phyloP scores from a whole-genome alignment of 2,888 invertebrate species.

The Lochmaea capreae region DNA sequence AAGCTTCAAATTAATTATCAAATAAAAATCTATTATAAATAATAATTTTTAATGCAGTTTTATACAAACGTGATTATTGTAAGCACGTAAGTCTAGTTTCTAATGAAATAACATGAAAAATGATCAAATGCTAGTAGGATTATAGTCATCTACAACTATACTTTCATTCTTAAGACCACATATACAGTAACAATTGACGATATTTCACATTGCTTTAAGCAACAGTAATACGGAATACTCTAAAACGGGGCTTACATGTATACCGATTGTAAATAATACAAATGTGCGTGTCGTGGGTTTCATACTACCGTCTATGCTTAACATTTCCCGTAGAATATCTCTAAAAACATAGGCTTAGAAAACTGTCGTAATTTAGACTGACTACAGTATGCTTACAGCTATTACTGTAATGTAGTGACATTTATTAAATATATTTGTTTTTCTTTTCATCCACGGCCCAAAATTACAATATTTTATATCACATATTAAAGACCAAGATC shows the following conservation, averaged over 20 bases:
- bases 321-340: too few species aligned
- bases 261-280: too few species aligned
- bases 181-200: not conserved
- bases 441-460: not conserved
- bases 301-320: too few species aligned
- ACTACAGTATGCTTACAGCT: too few species aligned
- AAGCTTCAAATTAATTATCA: not conserved
- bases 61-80: not conserved
- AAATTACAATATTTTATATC: not conserved
- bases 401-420: not conserved
- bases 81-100: not conserved
- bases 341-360: too few species aligned
- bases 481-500: not conserved
- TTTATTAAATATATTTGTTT: not conserved
- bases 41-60: slow-evolving; percentile 2
- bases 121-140: too few species aligned
- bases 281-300: too few species aligned
- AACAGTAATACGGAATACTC: not conserved
- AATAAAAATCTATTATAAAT: not conserved
- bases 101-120: not conserved
- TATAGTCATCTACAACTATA: not conserved
- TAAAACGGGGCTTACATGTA: not conserved
- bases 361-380: too few species aligned
- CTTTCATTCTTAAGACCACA: not conserved
- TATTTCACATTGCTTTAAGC: not conserved